Evolutionary conservation across 2,113 vertebrate species (phyloP), one percentile per base, ranked within the genome.

Genomic region (Phyllopteryx taeniolatus): DNA sequence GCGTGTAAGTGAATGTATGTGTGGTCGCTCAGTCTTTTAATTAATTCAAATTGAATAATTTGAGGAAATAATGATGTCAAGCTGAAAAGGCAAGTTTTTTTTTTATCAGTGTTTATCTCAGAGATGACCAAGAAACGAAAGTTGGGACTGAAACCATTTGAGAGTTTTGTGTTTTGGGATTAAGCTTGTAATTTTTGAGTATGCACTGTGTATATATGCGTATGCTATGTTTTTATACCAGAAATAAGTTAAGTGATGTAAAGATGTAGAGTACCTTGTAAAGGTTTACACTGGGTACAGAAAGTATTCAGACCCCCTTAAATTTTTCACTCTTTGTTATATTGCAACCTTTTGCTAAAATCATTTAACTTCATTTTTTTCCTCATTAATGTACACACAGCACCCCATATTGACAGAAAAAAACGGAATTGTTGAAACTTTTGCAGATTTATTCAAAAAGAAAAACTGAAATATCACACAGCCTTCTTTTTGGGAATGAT

Each of bases 31-130:
- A 59, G 5, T 31, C 27, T 10, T 59, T 59, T 65, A 20, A 22
- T 44, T 12, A 14, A n/a, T 43, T 17, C 27, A 64, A 43, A 64
- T n/a, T 64, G 22, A 82, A 73, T 68, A 43, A 54, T 64, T 71
- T 61, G n/a, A 39, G 65, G 61, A 79, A 76, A 33, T 60, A 31
- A 59, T 59, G 56, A 22, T 31, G 9, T 33, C 27, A 53, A 19
- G 51, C 51, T 1, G 35, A 39, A 6, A 19, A 7, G 27, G 27
- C 27, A 53, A 19, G 8, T 56, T 56, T 56, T 19, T n/a, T 7
- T 54, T 20, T 20, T 2, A 35, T 76, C 70, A 70, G 20, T 61
- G 54, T 53, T 75, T 27, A 31, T 43, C 15, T 60, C 20, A 35
- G 27, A 33, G 7, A 69, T 19, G 57, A 14, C 69, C 1, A 14